Conservation (phyloP, 2,888 invertebrate species). For the Leucoma salicis region DNA sequence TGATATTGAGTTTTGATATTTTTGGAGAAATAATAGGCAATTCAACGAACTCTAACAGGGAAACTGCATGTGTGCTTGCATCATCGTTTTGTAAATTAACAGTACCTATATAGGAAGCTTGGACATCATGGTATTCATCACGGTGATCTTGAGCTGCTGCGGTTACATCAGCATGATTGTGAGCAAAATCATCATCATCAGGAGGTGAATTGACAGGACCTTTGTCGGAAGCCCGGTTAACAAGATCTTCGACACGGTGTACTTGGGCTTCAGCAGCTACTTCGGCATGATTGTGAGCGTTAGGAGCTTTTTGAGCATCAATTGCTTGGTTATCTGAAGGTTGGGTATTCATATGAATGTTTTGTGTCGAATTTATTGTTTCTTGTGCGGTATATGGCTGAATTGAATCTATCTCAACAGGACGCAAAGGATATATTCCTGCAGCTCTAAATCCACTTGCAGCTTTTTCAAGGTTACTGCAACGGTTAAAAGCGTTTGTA, state of each 20-base stretch:
- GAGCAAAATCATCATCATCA: too few relatives aligned
- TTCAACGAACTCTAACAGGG: too few relatives aligned
- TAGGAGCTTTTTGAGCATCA: too few relatives aligned
- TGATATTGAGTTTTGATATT: too few relatives aligned
- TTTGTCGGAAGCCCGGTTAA: neutral
- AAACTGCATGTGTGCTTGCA: neutral
- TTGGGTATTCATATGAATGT: neutral
- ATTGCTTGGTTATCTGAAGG: neutral
- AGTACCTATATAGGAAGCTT: too few relatives aligned
- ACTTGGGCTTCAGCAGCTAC: neutral
- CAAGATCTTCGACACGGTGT: neutral
- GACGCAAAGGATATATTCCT: slow-evolving; percentile 19
- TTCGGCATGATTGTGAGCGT: neutral
- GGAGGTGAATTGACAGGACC: too few relatives aligned
- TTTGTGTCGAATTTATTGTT: neutral
- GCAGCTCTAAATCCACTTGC: slow-evolving; percentile 3
- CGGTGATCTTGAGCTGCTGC: too few relatives aligned
- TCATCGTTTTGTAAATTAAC: neutral
- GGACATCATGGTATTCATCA: too few relatives aligned
- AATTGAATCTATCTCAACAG: too few relatives aligned
- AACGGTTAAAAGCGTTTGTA: slow-evolving; percentile 19
- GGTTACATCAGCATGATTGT: neutral
- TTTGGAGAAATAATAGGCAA: too few relatives aligned
- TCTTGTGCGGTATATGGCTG: neutral
- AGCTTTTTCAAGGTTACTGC: slow-evolving; percentile 14